Conservation (phyloP, 1,140 invertebrate genomes). For the Coptotermes formosanus region DNA sequence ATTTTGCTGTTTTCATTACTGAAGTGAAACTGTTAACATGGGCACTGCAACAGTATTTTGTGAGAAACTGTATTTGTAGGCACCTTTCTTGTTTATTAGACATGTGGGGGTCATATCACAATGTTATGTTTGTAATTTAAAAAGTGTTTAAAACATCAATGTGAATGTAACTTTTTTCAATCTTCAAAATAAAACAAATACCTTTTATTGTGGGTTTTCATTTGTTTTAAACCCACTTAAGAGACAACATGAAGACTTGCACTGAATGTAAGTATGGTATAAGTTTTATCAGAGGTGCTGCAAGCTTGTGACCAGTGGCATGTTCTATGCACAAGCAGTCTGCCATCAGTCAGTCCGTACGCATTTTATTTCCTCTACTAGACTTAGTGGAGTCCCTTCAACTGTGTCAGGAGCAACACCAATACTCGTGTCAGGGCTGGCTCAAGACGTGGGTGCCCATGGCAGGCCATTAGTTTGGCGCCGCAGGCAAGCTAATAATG, state of each 20-base stretch:
- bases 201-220: background rate
- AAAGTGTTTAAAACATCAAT: slow-evolving; percentile 6
- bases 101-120: background rate
- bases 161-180: slow-evolving; percentile 1
- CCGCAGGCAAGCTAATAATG: no score
- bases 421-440: no score
- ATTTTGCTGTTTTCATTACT: background rate
- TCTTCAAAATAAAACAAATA: slow-evolving; percentile 4
- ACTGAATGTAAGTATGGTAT: no score
- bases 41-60: slow-evolving; percentile 1
- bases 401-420: no score
- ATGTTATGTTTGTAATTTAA: slow-evolving; percentile 13
- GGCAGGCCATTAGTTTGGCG: no score
- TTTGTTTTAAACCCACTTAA: background rate
- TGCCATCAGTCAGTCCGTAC: no score
- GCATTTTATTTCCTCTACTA: no score
- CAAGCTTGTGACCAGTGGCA: no score
- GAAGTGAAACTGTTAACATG: background rate
- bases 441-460: no score
- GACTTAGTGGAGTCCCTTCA: no score
- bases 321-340: no score
- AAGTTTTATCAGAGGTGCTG: no score
- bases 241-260: background rate
- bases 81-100: background rate
- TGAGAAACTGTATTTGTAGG: background rate